phyloP scores from a whole-genome alignment of 2,797 vertebrate species.

The Carcharodon carcharias region DNA sequence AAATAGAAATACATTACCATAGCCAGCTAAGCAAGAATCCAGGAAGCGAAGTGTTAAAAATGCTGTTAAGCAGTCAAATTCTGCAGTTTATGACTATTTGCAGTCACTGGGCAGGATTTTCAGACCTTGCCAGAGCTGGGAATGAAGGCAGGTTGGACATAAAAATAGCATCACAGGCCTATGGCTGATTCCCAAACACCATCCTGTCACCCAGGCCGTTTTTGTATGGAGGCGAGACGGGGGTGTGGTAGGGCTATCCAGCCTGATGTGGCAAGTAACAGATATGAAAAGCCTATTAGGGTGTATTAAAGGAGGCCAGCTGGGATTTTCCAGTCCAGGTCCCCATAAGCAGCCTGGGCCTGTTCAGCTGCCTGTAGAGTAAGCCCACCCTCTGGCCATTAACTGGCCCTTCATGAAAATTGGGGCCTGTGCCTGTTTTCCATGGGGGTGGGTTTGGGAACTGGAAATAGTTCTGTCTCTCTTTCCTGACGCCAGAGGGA shows the following conservation, averaged over 20 bases:
- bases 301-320: not conserved
- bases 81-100: not conserved
- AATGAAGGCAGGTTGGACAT: not conserved
- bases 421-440: not conserved
- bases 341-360: not conserved
- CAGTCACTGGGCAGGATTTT: not conserved
- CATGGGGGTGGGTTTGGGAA: not conserved
- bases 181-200: not conserved
- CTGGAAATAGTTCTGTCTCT: no score
- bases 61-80: not conserved
- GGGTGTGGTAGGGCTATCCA: not conserved
- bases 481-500: not conserved
- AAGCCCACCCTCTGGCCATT: not conserved
- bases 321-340: not conserved
- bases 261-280: not conserved
- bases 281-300: not conserved
- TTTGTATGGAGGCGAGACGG: not conserved
- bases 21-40: not conserved
- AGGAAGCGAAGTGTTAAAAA: not conserved
- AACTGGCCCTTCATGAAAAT: not conserved
- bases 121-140: not conserved
- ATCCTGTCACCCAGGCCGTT: not conserved
- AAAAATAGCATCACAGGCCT: not conserved
- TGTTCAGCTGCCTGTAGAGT: not conserved
- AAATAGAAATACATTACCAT: not conserved